Evolutionary conservation across 2,113 vertebrate genomes (phyloP), one percentile per base, ranked within the genome.

Genomic region (Choloepus hoffmanni): DNA sequence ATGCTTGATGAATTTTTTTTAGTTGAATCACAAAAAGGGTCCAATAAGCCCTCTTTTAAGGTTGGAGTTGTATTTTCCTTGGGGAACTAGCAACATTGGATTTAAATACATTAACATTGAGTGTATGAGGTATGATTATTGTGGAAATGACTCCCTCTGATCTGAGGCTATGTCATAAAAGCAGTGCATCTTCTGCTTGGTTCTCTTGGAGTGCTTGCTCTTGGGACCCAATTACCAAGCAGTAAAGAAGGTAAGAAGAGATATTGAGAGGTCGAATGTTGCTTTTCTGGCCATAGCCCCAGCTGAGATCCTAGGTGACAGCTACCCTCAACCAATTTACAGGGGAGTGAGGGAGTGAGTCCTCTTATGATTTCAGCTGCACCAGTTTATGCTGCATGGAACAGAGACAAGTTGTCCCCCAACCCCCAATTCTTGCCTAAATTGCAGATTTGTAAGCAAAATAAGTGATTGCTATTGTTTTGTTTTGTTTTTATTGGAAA

Each of bases 401-500:
- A 16, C 45, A 3, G n/a, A 82, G 36, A 53, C 40, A 36, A 30
- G 21, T 9, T 78, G 5, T 48, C 16, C 3, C 24, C 21, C 0
- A 62, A 3, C 3, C 3, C 8, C 7, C 5, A 21, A 13, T 0
- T 16, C 48, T 43, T 55, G 12, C 62, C 26, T 53, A 65, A 45
- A 13, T 16, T 76, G 15, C 45, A 93, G 11, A n/a, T 62, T 15
- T 90, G 23, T 82, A 76, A 74, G 58, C 40, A 62, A 68, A 53
- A 45, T 45, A 60, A 85, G 50, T n/a, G 21, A 79, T 45, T 45
- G 43, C 43, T 45, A 45, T 45, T 45, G 4, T 45, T 45, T 45
- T 45, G 7, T 45, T 45, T 36, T 36, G 36, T 36, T 36, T 36
- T 98, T 99, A 99, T 99, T 99, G 99, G 98, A 99, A 99, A 99